These are phyloP conservation scores for Dasysyrphus albostriatus DNA, from an alignment of 2,888 invertebrate genomes.

Conservation along the genomic window DNA sequence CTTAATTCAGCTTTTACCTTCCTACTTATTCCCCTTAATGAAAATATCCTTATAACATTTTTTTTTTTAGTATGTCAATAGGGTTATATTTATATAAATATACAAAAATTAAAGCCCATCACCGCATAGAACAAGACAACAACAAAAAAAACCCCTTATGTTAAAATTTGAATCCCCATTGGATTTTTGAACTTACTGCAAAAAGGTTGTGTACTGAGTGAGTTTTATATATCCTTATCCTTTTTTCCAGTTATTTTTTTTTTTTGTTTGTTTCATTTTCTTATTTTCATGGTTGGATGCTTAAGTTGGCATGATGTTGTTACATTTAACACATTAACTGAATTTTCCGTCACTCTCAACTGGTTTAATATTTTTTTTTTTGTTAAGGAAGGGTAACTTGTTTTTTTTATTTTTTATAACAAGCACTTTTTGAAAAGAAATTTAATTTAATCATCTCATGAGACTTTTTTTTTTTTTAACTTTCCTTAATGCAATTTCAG, in stretches of 20 bases:
- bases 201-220: constrained; percentile 18
- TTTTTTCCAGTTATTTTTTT: constrained; percentile 20
- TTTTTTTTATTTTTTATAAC: neutral
- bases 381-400: too few species aligned
- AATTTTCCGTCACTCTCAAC: constrained; percentile 37
- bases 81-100: too few species aligned
- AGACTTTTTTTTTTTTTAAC: neutral
- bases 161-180: constrained; percentile 1
- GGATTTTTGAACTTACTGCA: constrained; percentile 8
- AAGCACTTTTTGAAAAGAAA: neutral
- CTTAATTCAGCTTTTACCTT: too few species aligned
- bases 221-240: neutral
- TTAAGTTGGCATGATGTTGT: constrained; percentile 26
- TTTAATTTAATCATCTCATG: neutral
- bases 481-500: neutral
- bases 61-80: too few species aligned
- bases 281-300: constrained; percentile 25
- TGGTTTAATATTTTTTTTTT: too few species aligned
- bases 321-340: constrained; percentile 24
- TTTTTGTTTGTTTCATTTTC: too few species aligned
- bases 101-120: too few species aligned
- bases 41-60: too few species aligned
- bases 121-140: too few species aligned
- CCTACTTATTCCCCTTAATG: too few species aligned
- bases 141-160: neutral